phyloP scores from a whole-genome alignment of 2,888 invertebrate genomes.

The Drosophila cognata region DNA sequence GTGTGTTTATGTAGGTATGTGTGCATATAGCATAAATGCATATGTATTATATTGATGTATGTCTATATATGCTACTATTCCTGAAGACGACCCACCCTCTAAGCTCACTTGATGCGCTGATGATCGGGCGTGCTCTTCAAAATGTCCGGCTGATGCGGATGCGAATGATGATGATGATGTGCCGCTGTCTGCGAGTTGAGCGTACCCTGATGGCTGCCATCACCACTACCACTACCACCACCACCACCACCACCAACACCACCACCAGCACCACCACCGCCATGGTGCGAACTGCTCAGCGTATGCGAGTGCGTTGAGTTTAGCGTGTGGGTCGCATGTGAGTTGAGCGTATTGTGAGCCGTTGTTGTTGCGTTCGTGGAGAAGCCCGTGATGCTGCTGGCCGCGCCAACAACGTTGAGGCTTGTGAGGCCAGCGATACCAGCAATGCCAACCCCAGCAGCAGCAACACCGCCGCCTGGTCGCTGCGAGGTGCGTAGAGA shows the following conservation, averaged over 20 bases:
- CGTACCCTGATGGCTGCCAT: slow-evolving; percentile 84
- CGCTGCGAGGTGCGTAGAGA: slow-evolving; percentile 85
- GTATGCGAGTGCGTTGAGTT: slow-evolving; percentile 85
- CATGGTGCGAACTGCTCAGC: slow-evolving; percentile 84
- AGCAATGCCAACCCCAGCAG: slow-evolving; percentile 33
- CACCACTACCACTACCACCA: slow-evolving; percentile 48
- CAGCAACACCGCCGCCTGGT: slow-evolving; percentile 59
- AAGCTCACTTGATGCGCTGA: slow-evolving; percentile 86
- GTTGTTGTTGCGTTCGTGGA: slow-evolving; percentile 85
- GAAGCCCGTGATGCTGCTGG: slow-evolving; percentile 74
- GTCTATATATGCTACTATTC: slow-evolving; percentile 16
- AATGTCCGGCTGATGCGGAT: slow-evolving; percentile 89
- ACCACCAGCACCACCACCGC: slow-evolving; percentile 61
- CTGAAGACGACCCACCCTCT: slow-evolving; percentile 1
- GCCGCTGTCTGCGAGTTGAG: slow-evolving; percentile 79
- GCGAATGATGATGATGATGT: slow-evolving; percentile 85
- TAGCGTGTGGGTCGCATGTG: slow-evolving; percentile 86
- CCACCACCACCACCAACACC: slow-evolving; percentile 61
- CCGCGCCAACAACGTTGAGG: slow-evolving; percentile 56
- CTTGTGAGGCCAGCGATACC: slow-evolving; percentile 59
- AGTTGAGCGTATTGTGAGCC: slow-evolving; percentile 87
- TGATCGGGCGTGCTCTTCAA: slow-evolving; percentile 95
- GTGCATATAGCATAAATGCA: not conserved
- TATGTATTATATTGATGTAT: slow-evolving; percentile 10
- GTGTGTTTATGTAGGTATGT: slow-evolving; percentile 15